A percentile compares a stretch with the other conserved stretches of the same genome.
These are phyloP conservation scores for Onychomys leucogaster DNA, from an alignment of 2,797 vertebrate species.

Conservation along the genomic window DNA sequence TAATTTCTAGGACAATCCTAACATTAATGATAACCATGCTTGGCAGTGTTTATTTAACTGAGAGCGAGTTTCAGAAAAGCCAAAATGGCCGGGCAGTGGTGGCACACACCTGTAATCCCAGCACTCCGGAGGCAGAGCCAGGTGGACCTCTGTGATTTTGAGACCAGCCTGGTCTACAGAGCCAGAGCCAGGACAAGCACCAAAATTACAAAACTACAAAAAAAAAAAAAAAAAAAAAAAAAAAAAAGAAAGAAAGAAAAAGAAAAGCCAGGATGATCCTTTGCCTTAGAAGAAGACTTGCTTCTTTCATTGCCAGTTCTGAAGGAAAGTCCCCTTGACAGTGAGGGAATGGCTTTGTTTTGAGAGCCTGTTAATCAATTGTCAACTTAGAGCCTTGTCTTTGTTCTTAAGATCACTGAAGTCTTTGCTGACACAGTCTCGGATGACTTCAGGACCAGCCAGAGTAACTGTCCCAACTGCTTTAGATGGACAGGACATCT, in stretches of 20 bases:
- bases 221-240: no score
- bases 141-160: no score
- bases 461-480: background rate
- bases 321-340: background rate
- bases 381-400: background rate
- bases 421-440: constrained; percentile 5
- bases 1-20: background rate
- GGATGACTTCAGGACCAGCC: background rate
- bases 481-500: background rate
- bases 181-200: no score
- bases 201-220: no score
- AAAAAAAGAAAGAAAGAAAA: background rate
- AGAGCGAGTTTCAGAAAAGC: constrained; percentile 21
- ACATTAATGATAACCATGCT: background rate
- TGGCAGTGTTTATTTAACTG: constrained; percentile 2
- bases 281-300: constrained; percentile 3
- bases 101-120: no score
- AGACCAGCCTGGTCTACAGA: no score
- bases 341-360: background rate
- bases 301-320: background rate
- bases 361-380: constrained; percentile 21
- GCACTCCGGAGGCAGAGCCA: no score
- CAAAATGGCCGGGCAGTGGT: background rate
- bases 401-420: background rate
- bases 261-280: constrained; percentile 17